Evolutionary conservation across 2,797 vertebrate genomes (phyloP).

Genomic region (Platyrinchus mystaceus): DNA sequence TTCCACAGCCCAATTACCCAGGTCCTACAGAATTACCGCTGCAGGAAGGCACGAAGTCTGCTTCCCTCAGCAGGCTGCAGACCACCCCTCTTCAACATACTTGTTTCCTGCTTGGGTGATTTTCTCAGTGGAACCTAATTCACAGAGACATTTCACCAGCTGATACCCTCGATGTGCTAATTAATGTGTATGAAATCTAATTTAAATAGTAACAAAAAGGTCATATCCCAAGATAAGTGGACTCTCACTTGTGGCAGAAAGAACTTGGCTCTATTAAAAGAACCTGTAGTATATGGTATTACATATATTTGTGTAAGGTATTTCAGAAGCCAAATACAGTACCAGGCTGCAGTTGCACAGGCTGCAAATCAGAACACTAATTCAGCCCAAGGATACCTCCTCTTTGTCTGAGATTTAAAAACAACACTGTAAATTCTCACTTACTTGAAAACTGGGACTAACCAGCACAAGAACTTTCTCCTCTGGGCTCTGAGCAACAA

Average conservation of each 20-base stretch:
- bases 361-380: neutral
- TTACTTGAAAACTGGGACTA: neutral
- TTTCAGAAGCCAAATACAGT: neutral
- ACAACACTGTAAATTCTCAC: neutral
- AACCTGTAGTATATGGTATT: neutral
- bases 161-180: slow-evolving; percentile 46
- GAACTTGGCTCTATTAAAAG: neutral
- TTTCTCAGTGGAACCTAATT: slow-evolving; percentile 45
- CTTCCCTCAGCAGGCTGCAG: slow-evolving; percentile 32
- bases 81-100: slow-evolving; percentile 19
- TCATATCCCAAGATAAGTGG: neutral
- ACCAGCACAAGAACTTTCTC: neutral
- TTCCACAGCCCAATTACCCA: neutral
- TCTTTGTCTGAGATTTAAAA: neutral
- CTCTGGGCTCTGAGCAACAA: neutral
- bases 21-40: neutral
- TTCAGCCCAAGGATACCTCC: neutral
- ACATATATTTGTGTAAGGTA: neutral
- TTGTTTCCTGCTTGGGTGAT: slow-evolving; percentile 46
- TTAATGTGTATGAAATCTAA: slow-evolving; percentile 20
- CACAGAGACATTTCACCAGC: slow-evolving; percentile 50
- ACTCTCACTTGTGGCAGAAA: neutral
- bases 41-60: neutral
- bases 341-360: neutral
- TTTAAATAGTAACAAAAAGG: slow-evolving; percentile 34